Percentiles rank a stretch among this genome's conserved stretches.
Conservation (phyloP, 2,113 vertebrate genomes). For the Myotis lucifugus region DNA sequence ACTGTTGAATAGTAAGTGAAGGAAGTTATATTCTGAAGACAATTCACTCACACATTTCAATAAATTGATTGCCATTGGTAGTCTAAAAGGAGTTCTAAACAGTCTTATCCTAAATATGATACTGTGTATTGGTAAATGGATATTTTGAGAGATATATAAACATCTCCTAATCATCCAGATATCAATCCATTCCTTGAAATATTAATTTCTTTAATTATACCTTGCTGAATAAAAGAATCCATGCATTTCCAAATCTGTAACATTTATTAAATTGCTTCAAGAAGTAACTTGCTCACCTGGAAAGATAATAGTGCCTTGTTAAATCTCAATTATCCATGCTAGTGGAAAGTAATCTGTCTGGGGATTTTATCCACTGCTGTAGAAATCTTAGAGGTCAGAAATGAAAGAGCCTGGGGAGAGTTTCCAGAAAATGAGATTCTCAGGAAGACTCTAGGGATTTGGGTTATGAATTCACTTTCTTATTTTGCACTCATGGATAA, state of each 20-base stretch:
- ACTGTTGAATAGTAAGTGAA: not conserved
- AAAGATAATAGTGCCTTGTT: conserved; percentile 41
- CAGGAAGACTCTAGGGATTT: not conserved
- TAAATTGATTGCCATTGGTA: not conserved
- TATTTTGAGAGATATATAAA: not conserved
- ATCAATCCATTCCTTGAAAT: not conserved
- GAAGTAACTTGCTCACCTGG: conserved; percentile 36
- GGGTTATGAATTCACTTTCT: not conserved
- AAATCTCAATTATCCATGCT: conserved; percentile 34
- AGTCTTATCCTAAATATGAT: not conserved
- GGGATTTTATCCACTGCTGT: not conserved
- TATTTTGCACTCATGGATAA: not conserved
- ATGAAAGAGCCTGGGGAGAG: not conserved
- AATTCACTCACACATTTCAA: not conserved
- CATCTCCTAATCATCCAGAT: not conserved
- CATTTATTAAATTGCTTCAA: conserved; percentile 46
- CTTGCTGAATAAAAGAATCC: not conserved
- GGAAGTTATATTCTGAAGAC: not conserved
- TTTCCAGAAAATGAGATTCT: conserved; percentile 52
- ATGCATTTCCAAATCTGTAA: not conserved
- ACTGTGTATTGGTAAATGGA: not conserved
- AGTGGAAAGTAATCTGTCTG: conserved; percentile 23
- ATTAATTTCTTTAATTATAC: not conserved
- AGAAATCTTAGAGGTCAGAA: conserved; percentile 39
- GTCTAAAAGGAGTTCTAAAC: not conserved